Conservation (phyloP, 2,113 vertebrate genomes). For the Rhinopithecus roxellana region DNA sequence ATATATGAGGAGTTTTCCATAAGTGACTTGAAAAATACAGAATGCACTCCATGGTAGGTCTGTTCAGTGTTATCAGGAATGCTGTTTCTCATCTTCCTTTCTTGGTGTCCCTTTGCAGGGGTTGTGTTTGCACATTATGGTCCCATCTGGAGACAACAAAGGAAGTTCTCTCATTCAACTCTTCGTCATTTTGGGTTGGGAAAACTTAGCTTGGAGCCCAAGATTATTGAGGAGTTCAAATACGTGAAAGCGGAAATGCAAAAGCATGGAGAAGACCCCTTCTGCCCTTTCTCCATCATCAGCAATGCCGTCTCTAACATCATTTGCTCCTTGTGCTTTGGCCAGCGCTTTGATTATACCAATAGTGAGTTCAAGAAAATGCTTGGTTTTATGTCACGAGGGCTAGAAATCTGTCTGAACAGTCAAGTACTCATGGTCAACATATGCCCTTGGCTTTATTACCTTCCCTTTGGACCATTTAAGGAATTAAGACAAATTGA, state of each 20-base stretch:
- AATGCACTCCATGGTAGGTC: not conserved
- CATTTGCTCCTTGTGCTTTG: conserved; percentile 94
- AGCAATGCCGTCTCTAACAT: conserved; percentile 93
- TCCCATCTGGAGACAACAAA: conserved; percentile 92
- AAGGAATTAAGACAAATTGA: conserved; percentile 90
- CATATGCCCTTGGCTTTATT: conserved; percentile 91
- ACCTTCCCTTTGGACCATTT: conserved; percentile 93
- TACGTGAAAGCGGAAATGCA: conserved; percentile 90
- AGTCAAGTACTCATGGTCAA: conserved; percentile 90
- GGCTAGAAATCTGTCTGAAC: conserved; percentile 90
- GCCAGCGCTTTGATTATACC: conserved; percentile 91
- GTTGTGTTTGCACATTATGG: conserved; percentile 96
- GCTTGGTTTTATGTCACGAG: conserved; percentile 90
- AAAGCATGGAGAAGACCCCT: conserved; percentile 78
- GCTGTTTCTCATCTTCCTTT: not conserved
- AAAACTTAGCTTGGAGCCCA: conserved; percentile 93
- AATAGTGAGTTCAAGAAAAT: conserved; percentile 89
- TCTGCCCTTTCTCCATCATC: conserved; percentile 87
- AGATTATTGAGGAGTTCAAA: conserved; percentile 89
- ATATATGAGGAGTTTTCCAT: not conserved
- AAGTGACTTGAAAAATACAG: not conserved
- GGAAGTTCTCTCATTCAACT: conserved; percentile 93
- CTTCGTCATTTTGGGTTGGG: conserved; percentile 94
- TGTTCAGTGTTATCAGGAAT: not conserved
- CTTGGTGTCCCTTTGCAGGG: conserved; percentile 82